A percentile compares a stretch with the other conserved stretches of the same genome.
phyloP scores from a whole-genome alignment of 2,113 vertebrate species.

The Cavia aperea region DNA sequence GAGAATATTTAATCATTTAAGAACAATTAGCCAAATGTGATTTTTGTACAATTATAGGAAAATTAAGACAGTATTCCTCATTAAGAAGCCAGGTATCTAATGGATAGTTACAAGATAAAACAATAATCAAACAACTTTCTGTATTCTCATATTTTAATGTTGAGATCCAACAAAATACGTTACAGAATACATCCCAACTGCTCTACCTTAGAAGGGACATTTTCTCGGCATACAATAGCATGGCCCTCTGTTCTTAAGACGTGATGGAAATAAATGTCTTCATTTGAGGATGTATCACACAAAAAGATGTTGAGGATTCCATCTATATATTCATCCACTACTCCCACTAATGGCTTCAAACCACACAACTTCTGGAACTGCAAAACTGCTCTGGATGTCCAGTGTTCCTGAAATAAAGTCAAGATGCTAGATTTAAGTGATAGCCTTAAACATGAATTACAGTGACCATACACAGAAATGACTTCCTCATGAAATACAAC shows the following conservation, averaged over 20 bases:
- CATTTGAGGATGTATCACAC: slow-evolving; percentile 86
- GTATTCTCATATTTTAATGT: background rate
- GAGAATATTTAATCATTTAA: background rate
- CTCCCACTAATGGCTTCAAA: slow-evolving; percentile 82
- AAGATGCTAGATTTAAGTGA: background rate
- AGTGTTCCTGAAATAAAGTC: slow-evolving; percentile 75
- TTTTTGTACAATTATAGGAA: background rate
- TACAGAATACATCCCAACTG: slow-evolving; percentile 34
- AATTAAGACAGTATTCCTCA: background rate
- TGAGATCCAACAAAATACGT: slow-evolving; percentile 31
- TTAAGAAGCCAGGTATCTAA: background rate
- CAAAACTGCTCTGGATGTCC: slow-evolving; percentile 80
- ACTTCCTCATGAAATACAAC: background rate
- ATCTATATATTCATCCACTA: slow-evolving; percentile 81
- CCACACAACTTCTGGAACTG: slow-evolving; percentile 83
- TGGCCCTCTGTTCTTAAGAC: slow-evolving; percentile 80
- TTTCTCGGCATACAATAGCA: slow-evolving; percentile 75
- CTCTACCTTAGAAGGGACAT: slow-evolving; percentile 74
- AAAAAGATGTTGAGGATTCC: slow-evolving; percentile 87
- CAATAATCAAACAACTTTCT: background rate
- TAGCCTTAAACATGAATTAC: background rate
- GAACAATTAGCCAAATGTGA: background rate
- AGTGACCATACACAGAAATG: background rate
- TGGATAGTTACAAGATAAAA: background rate
- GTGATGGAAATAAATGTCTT: slow-evolving; percentile 87